Evolutionary conservation across 2,797 vertebrate genomes (phyloP).

Genomic region (Falco berigora): DNA sequence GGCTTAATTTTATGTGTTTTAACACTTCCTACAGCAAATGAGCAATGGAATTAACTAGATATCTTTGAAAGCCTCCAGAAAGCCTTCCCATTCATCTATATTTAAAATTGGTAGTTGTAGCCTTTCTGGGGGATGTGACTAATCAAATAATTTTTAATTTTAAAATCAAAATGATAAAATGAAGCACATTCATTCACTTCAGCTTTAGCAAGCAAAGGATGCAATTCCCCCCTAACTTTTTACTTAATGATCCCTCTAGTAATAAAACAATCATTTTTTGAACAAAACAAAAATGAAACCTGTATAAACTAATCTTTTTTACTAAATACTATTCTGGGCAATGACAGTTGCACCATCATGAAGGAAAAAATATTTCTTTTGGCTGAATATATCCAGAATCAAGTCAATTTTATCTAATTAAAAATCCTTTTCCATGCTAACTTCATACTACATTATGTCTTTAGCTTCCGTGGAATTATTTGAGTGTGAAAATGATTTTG

Average conservation of each 20-base stretch:
- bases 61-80: not conserved
- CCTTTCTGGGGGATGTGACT: not conserved
- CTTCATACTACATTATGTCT: not conserved
- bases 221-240: not conserved
- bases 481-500: not conserved
- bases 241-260: not conserved
- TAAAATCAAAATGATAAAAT: not conserved
- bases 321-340: not conserved
- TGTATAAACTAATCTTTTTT: not conserved
- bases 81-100: not conserved
- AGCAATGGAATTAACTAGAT: not conserved
- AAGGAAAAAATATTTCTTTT: not conserved
- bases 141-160: not conserved
- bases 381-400: not conserved
- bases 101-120: not conserved
- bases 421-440: not conserved
- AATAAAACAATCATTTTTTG: not conserved
- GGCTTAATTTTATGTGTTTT: not conserved
- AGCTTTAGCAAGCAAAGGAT: not conserved
- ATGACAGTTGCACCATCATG: not conserved
- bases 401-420: not conserved
- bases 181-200: not conserved
- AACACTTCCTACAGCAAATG: not conserved
- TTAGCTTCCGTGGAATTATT: not conserved
- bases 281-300: not conserved